Evolutionary conservation across 2,888 invertebrate genomes (phyloP), one percentile per base, ranked within the genome.

Genomic region (Zygogramma bicolorata): DNA sequence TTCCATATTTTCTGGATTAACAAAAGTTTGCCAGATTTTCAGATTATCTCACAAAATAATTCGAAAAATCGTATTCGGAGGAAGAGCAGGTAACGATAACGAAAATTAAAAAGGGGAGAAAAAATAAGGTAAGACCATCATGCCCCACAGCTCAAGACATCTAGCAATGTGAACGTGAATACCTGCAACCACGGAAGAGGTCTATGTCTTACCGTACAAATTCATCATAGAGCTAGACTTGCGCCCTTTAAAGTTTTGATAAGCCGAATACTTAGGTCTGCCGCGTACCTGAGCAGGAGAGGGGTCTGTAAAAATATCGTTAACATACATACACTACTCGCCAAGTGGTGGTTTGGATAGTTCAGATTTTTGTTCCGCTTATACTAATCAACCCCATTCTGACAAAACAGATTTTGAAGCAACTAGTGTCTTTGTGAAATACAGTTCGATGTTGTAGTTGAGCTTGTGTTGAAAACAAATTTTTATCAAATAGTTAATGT

Each of bases 141-240:
- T 78, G 78, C 78, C 78, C 78, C 76, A 77, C 76, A 76, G 75
- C 76, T 74, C 75, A 77, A 77, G 77, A 77, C 77, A 77, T 76
- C 75, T 77, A 77, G 76, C 77, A 71, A 69, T 71, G 73, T 74
- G 73, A 74, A 77, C 70, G 72, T 71, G 74, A 76, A 75, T 79
- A 81, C 80, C 80, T 79, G 77, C 73, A 78, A 81, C 81, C 81
- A 79, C 79, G 74, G 71, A 75, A 75, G 68, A 77, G 76, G 70
- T 76, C 75, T 88, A 25, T 53, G 88, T 92, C 95, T 96, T 95
- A 96, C 96, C 95, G 92, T 95, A 95, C 92, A 96, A 92, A 92
- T 96, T 96, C 95, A 96, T 95, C 91, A 96, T 93, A 89, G 95
- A 96, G 93, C 94, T 95, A 90, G 95, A 95, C 91, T 95, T 95